Evolutionary conservation across 2,113 vertebrate genomes (phyloP), one percentile per base, ranked within the genome.

Genomic region (Aleadryas rufinucha): DNA sequence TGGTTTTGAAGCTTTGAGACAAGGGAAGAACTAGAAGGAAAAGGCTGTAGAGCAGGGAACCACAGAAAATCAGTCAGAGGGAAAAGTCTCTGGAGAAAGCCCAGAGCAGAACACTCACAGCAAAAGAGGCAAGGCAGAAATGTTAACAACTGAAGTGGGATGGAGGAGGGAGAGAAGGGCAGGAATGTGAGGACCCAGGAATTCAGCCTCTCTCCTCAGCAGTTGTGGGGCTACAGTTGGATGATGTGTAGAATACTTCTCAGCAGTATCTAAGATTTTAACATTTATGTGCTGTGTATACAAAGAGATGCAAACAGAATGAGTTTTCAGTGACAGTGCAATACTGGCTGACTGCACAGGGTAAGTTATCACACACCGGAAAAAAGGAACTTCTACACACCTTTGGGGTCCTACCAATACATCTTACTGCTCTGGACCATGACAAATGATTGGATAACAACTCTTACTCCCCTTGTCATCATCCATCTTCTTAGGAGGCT

Each of bases 381-480:
- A 77, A 63, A 88, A 90, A 93, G 84, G 90, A 93, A 95, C 71
- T 90, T 97, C 35, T 68, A 78, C 59, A 90, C 79, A 88, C 74
- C 75, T 95, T 87, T 84, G 64, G 90, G 87, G 90, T 82, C 69
- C 84, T 74, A 53, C 56, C 75, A 84, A 90, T 97, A 84, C 63
- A 97, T 97, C 96, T 97, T 91, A 91, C 94, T 95, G 93, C 91
- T 93, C 93, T 77, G 84, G 79, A 96, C 92, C 79, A 60, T 97
- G 97, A 97, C 88, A 97, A 97, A 97, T 90, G 94, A 96, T 93
- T 82, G 93, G 96, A 93, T 95, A 97, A 97, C 91, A 95, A 95
- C 94, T 96, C 96, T 93, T 94, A 94, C 95, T 96, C 87, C 89
- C 76, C 89, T 87, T 96, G 97, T 95, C 96, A 96, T 82, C 95